These are phyloP conservation scores for Pristionchus maxplancki DNA, from an alignment of 2,888 invertebrate species.

Conservation along the genomic window DNA sequence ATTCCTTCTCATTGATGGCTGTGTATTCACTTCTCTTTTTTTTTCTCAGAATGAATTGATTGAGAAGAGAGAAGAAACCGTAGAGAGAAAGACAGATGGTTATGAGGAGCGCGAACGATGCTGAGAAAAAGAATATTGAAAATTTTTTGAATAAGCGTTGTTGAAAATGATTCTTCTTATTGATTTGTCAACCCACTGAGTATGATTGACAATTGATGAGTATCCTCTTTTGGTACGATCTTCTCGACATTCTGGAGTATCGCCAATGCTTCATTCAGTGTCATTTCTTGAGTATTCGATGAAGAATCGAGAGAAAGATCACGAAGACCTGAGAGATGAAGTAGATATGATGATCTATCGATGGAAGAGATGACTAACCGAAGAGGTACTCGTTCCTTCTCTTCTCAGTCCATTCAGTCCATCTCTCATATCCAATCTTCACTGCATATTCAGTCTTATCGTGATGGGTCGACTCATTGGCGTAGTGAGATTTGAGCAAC, in stretches of 20 bases:
- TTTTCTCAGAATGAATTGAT: neutral
- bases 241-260: neutral
- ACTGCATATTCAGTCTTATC: slow-evolving; percentile 44
- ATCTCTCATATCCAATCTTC: slow-evolving; percentile 13
- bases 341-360: too few relatives aligned
- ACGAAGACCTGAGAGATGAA: neutral
- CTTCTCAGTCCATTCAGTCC: slow-evolving; percentile 40
- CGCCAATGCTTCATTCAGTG: neutral
- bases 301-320: neutral
- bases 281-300: neutral
- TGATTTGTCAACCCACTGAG: neutral
- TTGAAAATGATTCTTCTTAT: neutral
- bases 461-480: slow-evolving; percentile 15
- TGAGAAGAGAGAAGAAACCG: neutral
- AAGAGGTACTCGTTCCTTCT: neutral
- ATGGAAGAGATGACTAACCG: neutral
- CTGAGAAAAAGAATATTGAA: neutral
- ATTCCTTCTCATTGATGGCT: neutral
- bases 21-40: neutral
- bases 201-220: neutral
- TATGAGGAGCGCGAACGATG: neutral
- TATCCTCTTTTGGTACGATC: neutral
- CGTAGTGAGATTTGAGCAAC: slow-evolving; percentile 39
- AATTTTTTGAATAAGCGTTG: neutral
- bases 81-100: neutral